Base-by-base conservation (phyloP, 92 coral and sea anemone species). In the Zoanthus sociatus region DNA sequence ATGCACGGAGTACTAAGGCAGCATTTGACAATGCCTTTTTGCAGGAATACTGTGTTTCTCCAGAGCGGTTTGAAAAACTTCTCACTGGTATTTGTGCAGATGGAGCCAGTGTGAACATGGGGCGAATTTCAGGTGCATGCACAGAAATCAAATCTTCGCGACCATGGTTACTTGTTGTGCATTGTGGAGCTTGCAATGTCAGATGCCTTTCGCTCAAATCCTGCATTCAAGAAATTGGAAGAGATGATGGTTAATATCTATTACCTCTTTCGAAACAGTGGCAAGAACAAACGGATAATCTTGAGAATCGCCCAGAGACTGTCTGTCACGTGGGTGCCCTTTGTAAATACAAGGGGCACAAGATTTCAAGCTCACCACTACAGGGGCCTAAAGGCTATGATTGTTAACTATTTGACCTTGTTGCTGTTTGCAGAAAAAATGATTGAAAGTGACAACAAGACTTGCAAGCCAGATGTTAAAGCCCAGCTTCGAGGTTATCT, bases 71-170 rank as follows among this genome's bases (percentile, higher is more conserved):
- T 77, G 55, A 87, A 30, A 21, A 78, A 58, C 78, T 48, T 76
- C 69, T 87, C 71, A 72, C 78, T 87, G 89, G 84, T 76, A 81
- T 86, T 86, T 86, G 88, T 86, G 83, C 88, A 26, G 89, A 86
- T 78, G 89, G 89, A n/a, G 84, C 89, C n/a, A 76, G 84, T 77
- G 90, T 78, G n/a, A 87, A 87, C 84, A 78, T 87, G 90, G 73
- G 90, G 21, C 69, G 85, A 32, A 87, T 78, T 69, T 61, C 68
- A 61, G 68, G 68, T 61, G 72, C 90, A 64, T 77, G 85, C 46
- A 78, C 90, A n/a, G 76, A 48, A 73, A 78, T 87, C 71, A 87
- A 87, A 87, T 71, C 77, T 30, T 78, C 72, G 45, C 73, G 90
- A 6, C 84, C 72, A 32, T 87, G 78, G 90, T 48, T 76, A 9